Evolutionary conservation across 2,113 vertebrate genomes (phyloP), one percentile per base, ranked within the genome.

Genomic region (Oryctolagus cuniculus): DNA sequence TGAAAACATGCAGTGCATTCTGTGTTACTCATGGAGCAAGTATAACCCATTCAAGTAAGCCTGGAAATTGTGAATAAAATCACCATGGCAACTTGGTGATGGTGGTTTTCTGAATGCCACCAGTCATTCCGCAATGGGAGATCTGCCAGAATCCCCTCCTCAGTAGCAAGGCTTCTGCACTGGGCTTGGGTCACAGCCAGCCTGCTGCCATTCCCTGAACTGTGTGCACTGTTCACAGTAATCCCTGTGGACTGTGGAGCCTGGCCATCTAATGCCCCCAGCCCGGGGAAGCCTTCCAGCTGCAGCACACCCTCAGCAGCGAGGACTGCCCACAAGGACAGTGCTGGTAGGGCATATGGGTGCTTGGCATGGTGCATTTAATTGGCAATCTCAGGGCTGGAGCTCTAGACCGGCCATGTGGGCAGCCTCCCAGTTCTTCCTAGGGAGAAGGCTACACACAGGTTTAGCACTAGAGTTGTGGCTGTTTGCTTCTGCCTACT

Each of bases 61-160:
- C 69, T 8, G 90, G 94, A 93, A 93, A 95, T 24, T 51, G 17
- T 95, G 91, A 96, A 87, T 93, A 80, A 73, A 91, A 89, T 81
- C 64, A 91, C 87, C 72, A 15, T 79, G 51, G 84, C 9, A 55
- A 31, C 58, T 77, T 78, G 0, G 4, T 6, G 53, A 93, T 64
- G 89, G 95, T 82, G 83, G 91, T 89, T 97, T 97, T 96, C 83
- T 85, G 91, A 94, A 83, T 72, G 55, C 79, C 55, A 77, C 51
- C 72, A 24, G 69, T 80, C 79, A 81, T 90, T 84, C 77, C 72
- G 44, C 66, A 81, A 2, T 6, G 49, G 64, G 93, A 90, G 44
- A 53, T 29, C 49, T 91, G 93, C 91, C 91, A 53, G 51, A 44
- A 58, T 66, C 82, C 29, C 72, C 63, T 91, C 38, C 4, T 58